Conservation (phyloP, 2,888 invertebrate genomes). For the Catocala nupta region DNA sequence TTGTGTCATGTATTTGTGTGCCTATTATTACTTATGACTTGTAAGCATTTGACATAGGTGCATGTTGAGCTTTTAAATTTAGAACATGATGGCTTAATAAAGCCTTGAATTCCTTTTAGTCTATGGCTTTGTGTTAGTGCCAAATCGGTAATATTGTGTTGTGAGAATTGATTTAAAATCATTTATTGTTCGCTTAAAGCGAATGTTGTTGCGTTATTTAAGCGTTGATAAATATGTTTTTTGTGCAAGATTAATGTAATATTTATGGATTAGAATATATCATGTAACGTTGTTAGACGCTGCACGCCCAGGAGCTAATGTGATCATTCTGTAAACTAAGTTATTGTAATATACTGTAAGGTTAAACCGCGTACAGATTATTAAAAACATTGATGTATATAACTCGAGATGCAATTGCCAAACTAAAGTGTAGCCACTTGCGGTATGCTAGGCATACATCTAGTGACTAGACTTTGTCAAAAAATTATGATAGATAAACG, state of each 20-base stretch:
- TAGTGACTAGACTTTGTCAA: too few relatives aligned
- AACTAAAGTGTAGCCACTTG: too few relatives aligned
- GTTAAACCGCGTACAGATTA: constrained; percentile 42
- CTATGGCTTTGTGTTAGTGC: constrained; percentile 67
- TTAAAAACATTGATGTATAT: constrained; percentile 26
- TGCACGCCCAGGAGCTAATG: constrained; percentile 73
- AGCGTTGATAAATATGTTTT: constrained; percentile 54
- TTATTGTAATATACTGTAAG: constrained; percentile 25
- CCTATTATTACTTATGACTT: constrained; percentile 18
- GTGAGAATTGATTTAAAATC: constrained; percentile 64
- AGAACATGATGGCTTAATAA: constrained; percentile 3
- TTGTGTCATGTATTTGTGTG: constrained; percentile 1
- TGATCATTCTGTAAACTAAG: constrained; percentile 72
- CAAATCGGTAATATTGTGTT: constrained; percentile 72
- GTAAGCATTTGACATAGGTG: constrained; percentile 24
- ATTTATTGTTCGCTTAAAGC: constrained; percentile 72
- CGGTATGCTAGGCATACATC: too few relatives aligned
- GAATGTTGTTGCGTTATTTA: constrained; percentile 70
- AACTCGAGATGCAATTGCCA: background rate
- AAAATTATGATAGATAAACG: too few relatives aligned
- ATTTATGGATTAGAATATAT: constrained; percentile 69
- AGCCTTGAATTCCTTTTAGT: constrained; percentile 49
- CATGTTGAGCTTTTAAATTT: constrained; percentile 20
- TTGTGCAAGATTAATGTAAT: constrained; percentile 65
- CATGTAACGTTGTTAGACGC: constrained; percentile 66